A percentile compares a stretch with the other conserved stretches of the same genome.
Evolutionary conservation across 2,797 vertebrate species (phyloP).

Genomic region (Sebastes miniatus): DNA sequence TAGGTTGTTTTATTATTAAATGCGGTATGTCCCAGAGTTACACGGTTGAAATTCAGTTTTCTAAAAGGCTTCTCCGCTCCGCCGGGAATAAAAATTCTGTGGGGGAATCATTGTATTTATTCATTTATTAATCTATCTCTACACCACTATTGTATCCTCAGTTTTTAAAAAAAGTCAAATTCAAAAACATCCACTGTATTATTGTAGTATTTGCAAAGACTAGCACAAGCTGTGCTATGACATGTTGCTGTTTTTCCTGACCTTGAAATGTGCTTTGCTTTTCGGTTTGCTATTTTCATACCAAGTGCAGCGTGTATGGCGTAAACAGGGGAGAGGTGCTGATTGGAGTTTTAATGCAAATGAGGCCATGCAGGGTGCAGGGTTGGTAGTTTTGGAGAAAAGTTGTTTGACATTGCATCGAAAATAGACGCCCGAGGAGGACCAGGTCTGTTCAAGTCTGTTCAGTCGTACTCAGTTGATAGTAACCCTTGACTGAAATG

Average conservation of each 20-base stretch:
- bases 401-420: background rate
- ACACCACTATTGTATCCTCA: background rate
- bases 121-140: constrained; percentile 13
- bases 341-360: constrained; percentile 34
- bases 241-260: constrained; percentile 32
- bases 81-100: constrained; percentile 9
- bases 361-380: constrained; percentile 2
- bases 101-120: constrained; percentile 6
- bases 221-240: background rate
- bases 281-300: constrained; percentile 32
- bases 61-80: constrained; percentile 16
- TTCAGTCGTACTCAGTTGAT: background rate
- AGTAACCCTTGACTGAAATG: background rate
- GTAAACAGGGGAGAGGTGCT: constrained; percentile 5
- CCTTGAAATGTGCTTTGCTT: constrained; percentile 44
- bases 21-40: constrained; percentile 27
- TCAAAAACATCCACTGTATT: constrained; percentile 8
- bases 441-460: background rate
- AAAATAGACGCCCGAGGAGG: background rate
- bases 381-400: constrained; percentile 10
- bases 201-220: constrained; percentile 14
- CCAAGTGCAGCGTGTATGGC: background rate
- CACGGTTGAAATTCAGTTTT: constrained; percentile 19
- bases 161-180: constrained; percentile 13
- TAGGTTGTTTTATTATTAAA: constrained; percentile 64